Percentiles rank a stretch among this genome's conserved stretches.
Conservation (phyloP, 2,113 vertebrate genomes). For the Jaculus jaculus region DNA sequence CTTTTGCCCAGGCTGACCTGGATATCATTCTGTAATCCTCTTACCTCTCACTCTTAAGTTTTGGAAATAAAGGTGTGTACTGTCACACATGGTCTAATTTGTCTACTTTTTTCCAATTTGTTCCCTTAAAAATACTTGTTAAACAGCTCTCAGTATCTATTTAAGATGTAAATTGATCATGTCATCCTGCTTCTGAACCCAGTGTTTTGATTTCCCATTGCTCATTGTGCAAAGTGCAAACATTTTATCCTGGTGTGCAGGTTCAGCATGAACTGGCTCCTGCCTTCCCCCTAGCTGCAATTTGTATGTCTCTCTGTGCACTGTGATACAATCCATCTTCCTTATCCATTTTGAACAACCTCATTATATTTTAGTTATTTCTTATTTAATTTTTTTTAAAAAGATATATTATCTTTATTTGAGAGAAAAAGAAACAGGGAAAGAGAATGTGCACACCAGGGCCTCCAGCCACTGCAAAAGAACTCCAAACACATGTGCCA, state of each 20-base stretch:
- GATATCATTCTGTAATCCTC: too few relatives aligned
- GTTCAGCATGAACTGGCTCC: background rate
- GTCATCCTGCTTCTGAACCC: background rate
- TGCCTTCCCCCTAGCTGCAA: background rate
- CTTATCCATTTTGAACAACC: background rate
- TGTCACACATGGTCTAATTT: background rate
- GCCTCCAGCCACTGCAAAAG: too few relatives aligned
- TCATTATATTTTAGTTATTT: background rate
- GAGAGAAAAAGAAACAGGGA: too few relatives aligned
- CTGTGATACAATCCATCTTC: background rate
- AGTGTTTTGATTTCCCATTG: background rate
- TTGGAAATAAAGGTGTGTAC: background rate
- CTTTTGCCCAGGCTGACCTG: too few relatives aligned
- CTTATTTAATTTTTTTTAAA: background rate
- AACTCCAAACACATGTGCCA: too few relatives aligned
- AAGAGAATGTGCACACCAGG: too few relatives aligned
- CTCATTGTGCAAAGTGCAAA: background rate
- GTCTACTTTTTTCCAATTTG: background rate
- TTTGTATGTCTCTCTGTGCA: background rate
- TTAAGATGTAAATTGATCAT: background rate
- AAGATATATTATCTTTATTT: too few relatives aligned
- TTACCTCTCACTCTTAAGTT: too few relatives aligned
- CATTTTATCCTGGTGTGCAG: background rate
- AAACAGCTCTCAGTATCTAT: background rate
- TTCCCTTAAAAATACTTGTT: background rate